Evolutionary conservation across 2,888 invertebrate species (phyloP), one percentile per base, ranked within the genome.

Genomic region (Philonicus albiceps): DNA sequence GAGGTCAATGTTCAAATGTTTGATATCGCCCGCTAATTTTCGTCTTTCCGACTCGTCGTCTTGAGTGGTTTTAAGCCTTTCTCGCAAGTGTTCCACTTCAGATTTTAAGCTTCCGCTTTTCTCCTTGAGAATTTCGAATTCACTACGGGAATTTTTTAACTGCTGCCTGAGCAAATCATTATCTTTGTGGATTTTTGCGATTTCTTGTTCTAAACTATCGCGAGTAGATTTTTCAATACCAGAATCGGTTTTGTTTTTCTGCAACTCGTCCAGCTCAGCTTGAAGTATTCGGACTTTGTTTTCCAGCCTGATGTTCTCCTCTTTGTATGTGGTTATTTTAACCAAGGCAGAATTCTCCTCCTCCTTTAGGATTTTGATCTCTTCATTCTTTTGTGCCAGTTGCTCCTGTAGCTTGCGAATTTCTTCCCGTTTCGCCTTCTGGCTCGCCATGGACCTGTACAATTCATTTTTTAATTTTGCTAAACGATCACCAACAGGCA

Each of bases 1-100:
- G 88, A 94, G 92, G 91, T 94, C 93, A n/a, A 93, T 89, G 89
- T 94, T 93, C 6, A 94, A 89, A 34, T 91, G 93, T 89, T 93
- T 93, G 0, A 94, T 90, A 76, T 94, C 88, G 0, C 87, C 93
- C 0, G 93, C 92, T 8, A 94, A 92, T 85, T 93, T 93, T 49
- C 91, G 92, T 3, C 93, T 90, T 55, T 93, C 93, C 7, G 92
- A 91, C 84, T 93, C 93, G 2, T 92, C 2, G 89, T 89, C 86
- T 91, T 91, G 88, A 91, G 92, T 0, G 8, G 40, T 27, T 91
- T 90, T 88, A 93, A 93, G 86, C 93, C 88, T 86, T 93, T 93
- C 0, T 92, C 86, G 37, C 30, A 87, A 86, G 13, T 86, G 37
- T 13, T 86, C 53, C 7, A 86, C 73, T 55, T 88, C 87, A 1